phyloP scores from a whole-genome alignment of 2,113 vertebrate genomes.

The Salminus brasiliensis region DNA sequence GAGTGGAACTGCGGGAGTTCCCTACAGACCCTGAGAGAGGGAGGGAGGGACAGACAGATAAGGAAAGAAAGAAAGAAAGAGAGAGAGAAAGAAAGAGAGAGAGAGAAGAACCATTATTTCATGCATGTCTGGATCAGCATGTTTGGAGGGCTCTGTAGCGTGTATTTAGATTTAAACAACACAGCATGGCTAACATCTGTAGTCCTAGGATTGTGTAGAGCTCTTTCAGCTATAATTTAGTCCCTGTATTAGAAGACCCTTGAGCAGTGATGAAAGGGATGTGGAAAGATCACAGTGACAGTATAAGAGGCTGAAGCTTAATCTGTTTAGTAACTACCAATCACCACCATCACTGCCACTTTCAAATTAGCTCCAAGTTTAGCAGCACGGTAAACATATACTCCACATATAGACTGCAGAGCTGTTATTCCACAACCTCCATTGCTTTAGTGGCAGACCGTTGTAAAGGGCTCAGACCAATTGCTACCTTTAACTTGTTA shows the following conservation, averaged over 20 bases:
- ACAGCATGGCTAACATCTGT: not conserved
- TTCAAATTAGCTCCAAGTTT: not conserved
- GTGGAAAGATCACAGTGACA: not conserved
- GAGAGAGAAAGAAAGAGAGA: not conserved
- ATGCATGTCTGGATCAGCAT: not conserved
- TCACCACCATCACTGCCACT: not conserved
- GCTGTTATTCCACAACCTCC: not conserved
- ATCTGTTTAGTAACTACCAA: not conserved
- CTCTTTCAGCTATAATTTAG: conserved; percentile 5
- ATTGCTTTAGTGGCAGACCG: not conserved
- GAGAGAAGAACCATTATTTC: not conserved
- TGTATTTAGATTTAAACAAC: not conserved
- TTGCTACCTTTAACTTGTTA: too few relatives aligned
- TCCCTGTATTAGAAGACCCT: not conserved
- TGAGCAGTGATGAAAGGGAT: conserved; percentile 6
- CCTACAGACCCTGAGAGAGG: conserved; percentile 84
- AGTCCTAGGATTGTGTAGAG: not conserved
- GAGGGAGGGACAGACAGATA: conserved; percentile 22
- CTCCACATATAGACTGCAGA: not conserved
- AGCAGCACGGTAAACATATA: not conserved
- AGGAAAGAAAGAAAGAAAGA: not conserved
- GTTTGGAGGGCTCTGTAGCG: not conserved
- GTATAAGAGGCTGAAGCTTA: not conserved
- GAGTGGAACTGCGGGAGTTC: conserved; percentile 93
- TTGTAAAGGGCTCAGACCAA: too few relatives aligned